A percentile compares a stretch with the other conserved stretches of the same genome.
These are phyloP conservation scores for Actenoides lindsayi DNA, from an alignment of 2,113 vertebrate genomes.

Conservation along the genomic window DNA sequence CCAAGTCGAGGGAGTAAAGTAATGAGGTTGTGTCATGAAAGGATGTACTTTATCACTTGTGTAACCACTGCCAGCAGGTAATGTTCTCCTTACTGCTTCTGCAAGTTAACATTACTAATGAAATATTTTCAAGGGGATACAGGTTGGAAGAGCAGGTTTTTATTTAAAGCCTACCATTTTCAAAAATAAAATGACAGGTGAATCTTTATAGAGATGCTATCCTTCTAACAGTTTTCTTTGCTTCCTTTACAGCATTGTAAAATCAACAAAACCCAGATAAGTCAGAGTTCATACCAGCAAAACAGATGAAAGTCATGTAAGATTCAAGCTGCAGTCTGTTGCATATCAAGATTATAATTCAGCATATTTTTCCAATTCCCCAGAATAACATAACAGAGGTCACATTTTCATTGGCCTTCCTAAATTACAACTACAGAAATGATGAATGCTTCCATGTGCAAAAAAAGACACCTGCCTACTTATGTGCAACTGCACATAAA, in stretches of 20 bases:
- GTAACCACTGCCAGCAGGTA: not conserved
- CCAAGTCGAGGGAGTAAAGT: not conserved
- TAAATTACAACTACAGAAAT: slow-evolving; percentile 35
- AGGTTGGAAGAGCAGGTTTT: not conserved
- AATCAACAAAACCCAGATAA: not conserved
- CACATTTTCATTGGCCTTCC: slow-evolving; percentile 31
- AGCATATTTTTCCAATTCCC: slow-evolving; percentile 51
- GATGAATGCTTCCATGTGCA: slow-evolving; percentile 63
- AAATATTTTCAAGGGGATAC: not conserved
- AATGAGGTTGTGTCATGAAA: not conserved
- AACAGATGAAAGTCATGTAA: not conserved
- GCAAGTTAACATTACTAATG: not conserved
- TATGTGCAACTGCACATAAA: not conserved
- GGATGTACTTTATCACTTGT: not conserved
- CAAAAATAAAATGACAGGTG: not conserved
- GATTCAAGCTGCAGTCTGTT: slow-evolving; percentile 18
- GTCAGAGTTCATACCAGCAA: not conserved
- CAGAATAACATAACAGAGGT: slow-evolving; percentile 9
- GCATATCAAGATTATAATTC: slow-evolving; percentile 38
- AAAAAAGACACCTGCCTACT: slow-evolving; percentile 30
- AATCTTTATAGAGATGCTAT: not conserved
- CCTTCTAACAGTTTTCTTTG: not conserved
- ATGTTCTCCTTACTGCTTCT: not conserved
- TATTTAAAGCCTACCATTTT: not conserved
- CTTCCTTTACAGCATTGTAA: not conserved